Base-by-base conservation (phyloP, 2,888 invertebrate species). In the Scaptomyza parva region DNA sequence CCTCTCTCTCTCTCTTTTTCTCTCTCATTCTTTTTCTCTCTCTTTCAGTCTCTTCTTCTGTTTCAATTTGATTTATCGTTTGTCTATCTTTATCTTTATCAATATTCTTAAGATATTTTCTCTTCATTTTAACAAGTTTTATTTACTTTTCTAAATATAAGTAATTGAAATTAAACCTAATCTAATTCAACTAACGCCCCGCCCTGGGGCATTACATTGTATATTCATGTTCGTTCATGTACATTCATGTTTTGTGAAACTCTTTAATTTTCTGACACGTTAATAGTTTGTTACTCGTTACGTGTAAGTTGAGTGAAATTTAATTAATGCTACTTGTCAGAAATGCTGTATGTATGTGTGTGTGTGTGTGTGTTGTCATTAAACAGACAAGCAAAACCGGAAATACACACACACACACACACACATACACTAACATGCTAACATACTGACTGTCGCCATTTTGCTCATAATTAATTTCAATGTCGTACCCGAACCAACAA, bases 251-350 rank as follows among this genome's bases (percentile, higher is more conserved):
- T 14, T 28, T 28, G 2, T 22, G 43, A 14, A 37, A 30, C 18
- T 28, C 20, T 51, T 37, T 41, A 14, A 35, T 6, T 41, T 17
- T n/a, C n/a, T 9, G 41, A 45, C 39, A 35, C 20, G 68, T 41
- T 55, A 45, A 52, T 55, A 30, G 30, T 30, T 30, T 35, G 12
- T 35, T n/a, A 33, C 11, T 30, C 3, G n/a, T n/a, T n/a, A 28
- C 9, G 8, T 9, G 28, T 7, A 30, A 3, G 30, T 28, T 28
- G 44, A 51, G 64, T 59, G 51, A 52, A 37, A 51, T 59, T 59
- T 65, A 59, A 71, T 71, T 65, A 65, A 70, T 59, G 59, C 20
- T n/a, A 40, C 59, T 40, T 65, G 72, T 52, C 72, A 70, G 41
- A 14, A 44, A 33, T 18, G n/a, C 3, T 14, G 17, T 35, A 43